These are phyloP conservation scores for Sinella curviseta DNA, from an alignment of 1,140 invertebrate genomes.

Conservation along the genomic window DNA sequence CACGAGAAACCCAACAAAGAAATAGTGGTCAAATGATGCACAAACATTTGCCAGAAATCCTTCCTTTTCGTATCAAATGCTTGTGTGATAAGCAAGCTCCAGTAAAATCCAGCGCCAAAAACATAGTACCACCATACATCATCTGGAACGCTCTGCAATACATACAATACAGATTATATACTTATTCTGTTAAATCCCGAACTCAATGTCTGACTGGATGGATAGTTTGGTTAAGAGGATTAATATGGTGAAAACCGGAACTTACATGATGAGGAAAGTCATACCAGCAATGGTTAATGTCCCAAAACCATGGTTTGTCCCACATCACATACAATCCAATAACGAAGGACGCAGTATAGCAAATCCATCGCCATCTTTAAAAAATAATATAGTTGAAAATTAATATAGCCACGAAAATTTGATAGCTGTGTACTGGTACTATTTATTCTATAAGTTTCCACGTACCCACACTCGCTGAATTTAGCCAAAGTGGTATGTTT, in stretches of 20 bases:
- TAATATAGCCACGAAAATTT: neutral
- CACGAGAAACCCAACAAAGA: slow-evolving; percentile 86
- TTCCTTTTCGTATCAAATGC: slow-evolving; percentile 89
- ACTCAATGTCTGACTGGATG: slow-evolving; percentile 27
- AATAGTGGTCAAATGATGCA: slow-evolving; percentile 93
- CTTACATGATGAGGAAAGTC: slow-evolving; percentile 62
- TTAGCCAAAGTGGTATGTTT: slow-evolving; percentile 86
- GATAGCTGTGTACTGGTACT: neutral
- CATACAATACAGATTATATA: slow-evolving; percentile 2
- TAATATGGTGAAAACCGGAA: neutral
- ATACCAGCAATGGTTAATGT: slow-evolving; percentile 88
- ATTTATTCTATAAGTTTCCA: neutral
- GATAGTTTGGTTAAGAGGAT: too few relatives aligned
- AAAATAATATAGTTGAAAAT: slow-evolving; percentile 35
- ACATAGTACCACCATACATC: slow-evolving; percentile 95
- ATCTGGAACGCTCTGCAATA: slow-evolving; percentile 50
- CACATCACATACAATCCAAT: slow-evolving; percentile 82
- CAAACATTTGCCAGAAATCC: slow-evolving; percentile 98
- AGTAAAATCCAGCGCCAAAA: slow-evolving; percentile 92
- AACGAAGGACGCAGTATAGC: slow-evolving; percentile 79
- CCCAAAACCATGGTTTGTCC: slow-evolving; percentile 93
- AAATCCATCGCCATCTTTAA: slow-evolving; percentile 78
- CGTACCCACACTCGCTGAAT: slow-evolving; percentile 80
- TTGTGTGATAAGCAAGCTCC: slow-evolving; percentile 87
- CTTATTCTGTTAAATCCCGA: slow-evolving; percentile 16